Conservation (phyloP, 1,140 invertebrate species). For the Stegodyphus dumicola region DNA sequence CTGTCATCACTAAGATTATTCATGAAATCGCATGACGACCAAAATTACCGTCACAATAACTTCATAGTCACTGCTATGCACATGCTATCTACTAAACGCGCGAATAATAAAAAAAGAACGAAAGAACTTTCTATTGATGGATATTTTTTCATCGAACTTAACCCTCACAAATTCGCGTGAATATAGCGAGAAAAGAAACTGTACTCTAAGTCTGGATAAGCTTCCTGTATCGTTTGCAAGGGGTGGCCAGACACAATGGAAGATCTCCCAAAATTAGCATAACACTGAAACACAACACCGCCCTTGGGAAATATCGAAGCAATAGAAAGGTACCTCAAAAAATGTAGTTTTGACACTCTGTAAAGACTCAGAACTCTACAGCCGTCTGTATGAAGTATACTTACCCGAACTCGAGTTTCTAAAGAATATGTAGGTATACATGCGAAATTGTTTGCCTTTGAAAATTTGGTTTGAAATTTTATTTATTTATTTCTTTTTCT, state of each 20-base stretch:
- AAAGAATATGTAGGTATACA: background rate
- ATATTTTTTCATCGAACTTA: slow-evolving; percentile 19
- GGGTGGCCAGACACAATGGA: slow-evolving; percentile 15
- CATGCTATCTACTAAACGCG: background rate
- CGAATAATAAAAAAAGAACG: background rate
- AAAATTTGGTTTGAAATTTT: background rate
- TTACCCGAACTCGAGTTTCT: background rate
- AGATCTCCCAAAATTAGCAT: slow-evolving; percentile 32
- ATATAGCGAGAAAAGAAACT: slow-evolving; percentile 4
- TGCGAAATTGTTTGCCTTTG: background rate
- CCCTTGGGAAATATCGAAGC: background rate
- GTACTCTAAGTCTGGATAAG: slow-evolving; percentile 16
- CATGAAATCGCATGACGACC: slow-evolving; percentile 27
- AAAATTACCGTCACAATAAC: slow-evolving; percentile 41
- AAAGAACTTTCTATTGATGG: slow-evolving; percentile 3
- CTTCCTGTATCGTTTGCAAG: slow-evolving; percentile 49
- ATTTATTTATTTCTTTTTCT: too few relatives aligned
- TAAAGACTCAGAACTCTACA: background rate
- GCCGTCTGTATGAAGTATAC: background rate
- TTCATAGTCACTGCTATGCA: slow-evolving; percentile 25
- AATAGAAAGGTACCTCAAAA: slow-evolving; percentile 12
- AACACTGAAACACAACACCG: slow-evolving; percentile 34
- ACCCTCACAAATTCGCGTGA: slow-evolving; percentile 6
- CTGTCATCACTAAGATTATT: slow-evolving; percentile 23
- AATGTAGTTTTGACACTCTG: background rate